Conservation (phyloP, 1,140 invertebrate species). For the Diorhabda elongata region DNA sequence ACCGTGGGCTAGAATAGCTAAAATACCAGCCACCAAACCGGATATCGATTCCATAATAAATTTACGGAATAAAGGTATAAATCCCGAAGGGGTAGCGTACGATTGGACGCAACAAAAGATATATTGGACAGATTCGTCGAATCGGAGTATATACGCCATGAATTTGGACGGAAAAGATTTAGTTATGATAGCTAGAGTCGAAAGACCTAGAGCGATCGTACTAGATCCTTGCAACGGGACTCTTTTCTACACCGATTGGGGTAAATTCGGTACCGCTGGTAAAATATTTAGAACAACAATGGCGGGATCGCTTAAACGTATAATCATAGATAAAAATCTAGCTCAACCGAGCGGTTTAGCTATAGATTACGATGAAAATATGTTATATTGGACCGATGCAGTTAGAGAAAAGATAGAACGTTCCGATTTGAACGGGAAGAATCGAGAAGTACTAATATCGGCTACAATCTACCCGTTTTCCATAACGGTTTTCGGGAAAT, state of each 20-base stretch:
- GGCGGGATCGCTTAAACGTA: conserved; percentile 89
- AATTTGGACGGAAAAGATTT: conserved; percentile 84
- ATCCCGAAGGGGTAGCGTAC: conserved; percentile 86
- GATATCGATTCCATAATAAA: conserved; percentile 61
- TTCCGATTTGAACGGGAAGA: conserved; percentile 80
- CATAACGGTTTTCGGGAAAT: conserved; percentile 84
- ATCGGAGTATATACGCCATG: conserved; percentile 93
- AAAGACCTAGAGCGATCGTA: conserved; percentile 90
- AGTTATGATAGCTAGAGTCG: conserved; percentile 89
- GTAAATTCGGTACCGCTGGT: conserved; percentile 83
- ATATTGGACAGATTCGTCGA: conserved; percentile 95
- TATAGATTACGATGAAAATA: conserved; percentile 92
- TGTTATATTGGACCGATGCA: conserved; percentile 97
- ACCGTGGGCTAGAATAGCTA: conserved; percentile 83
- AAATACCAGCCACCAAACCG: conserved; percentile 67
- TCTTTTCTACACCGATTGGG: conserved; percentile 92
- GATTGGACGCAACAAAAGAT: conserved; percentile 97
- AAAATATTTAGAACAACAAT: conserved; percentile 95
- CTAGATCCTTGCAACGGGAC: conserved; percentile 95
- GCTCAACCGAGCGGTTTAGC: conserved; percentile 94
- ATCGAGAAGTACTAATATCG: conserved; percentile 71
- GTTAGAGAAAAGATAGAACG: conserved; percentile 96
- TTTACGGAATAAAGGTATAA: conserved; percentile 72
- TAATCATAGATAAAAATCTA: conserved; percentile 85
- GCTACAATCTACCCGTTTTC: conserved; percentile 96